Base-by-base conservation (phyloP, 2,113 vertebrate species). In the Lepus europaeus region DNA sequence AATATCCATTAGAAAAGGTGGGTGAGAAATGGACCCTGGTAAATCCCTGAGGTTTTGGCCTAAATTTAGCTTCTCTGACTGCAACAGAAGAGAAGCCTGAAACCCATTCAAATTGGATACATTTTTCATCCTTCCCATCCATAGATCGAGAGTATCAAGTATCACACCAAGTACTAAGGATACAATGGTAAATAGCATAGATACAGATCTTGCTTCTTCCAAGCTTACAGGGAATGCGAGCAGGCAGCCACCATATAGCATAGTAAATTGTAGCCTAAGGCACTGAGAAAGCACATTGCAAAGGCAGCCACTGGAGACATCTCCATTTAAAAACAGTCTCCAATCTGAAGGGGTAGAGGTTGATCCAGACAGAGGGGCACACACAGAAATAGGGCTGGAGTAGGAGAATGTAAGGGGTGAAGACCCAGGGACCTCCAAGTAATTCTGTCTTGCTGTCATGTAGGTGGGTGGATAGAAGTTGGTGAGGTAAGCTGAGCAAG, bases 11-110 rank as follows among this genome's bases (percentile, higher is more conserved):
- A 56, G 27, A 53, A 94, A 73, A 79, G 17, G n/a, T 49, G n/a
- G 45, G 9, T 92, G 29, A 80, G 49, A 88, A 16, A n/a, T 29
- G 61, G 39, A 29, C 45, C 9, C 6, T 36, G 9, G 4, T 19
- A 64, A 31, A 59, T 51, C 19, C 80, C 78, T 70, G 39, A 84
- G n/a, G 53, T 33, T 66, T 33, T 13, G 39, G 64, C 49, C 84
- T 83, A 72, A 68, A 2, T 36, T 96, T n/a, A 79, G 56, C 64
- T 88, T 91, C 51, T 63, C 73, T 77, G 45, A 88, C 68, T 51
- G 70, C 56, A 29, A 25, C 53, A 80, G 12, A 80, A 33, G 2
- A 36, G 17, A 82, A 83, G 61, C 25, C 12, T 79, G 81, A n/a
- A 82, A 78, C 53, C 59, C 53, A 12, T 66, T 59, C 36, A 70